These are phyloP conservation scores for Odontocerum albicorne DNA, from an alignment of 2,888 invertebrate species.

Conservation along the genomic window DNA sequence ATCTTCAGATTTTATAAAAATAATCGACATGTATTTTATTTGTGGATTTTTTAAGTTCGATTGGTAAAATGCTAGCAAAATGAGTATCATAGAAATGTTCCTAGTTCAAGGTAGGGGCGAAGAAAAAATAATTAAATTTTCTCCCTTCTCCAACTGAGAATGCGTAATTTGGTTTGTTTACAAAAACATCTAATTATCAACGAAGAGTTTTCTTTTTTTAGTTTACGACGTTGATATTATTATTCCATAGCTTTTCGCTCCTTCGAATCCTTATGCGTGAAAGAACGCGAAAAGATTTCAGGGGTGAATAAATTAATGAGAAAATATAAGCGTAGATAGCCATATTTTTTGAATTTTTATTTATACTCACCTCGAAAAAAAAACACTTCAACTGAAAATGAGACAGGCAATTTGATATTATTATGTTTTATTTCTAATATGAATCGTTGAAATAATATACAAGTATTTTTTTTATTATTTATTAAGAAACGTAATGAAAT, in stretches of 20 bases:
- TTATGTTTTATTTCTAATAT: too few relatives aligned
- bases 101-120: too few relatives aligned
- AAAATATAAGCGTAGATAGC: constrained; percentile 24
- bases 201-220: constrained; percentile 13
- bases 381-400: constrained; percentile 3
- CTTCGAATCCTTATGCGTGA: constrained; percentile 8
- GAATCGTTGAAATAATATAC: too few relatives aligned
- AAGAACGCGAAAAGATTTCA: constrained; percentile 10
- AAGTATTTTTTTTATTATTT: too few relatives aligned
- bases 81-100: too few relatives aligned
- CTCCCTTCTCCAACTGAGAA: constrained; percentile 19
- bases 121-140: constrained; percentile 32
- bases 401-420: too few relatives aligned
- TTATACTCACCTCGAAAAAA: neutral
- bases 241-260: constrained; percentile 1
- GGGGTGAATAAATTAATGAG: constrained; percentile 35
- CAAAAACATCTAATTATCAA: constrained; percentile 35
- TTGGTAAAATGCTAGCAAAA: too few relatives aligned
- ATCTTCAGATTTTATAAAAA: too few relatives aligned
- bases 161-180: constrained; percentile 32
- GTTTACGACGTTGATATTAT: constrained; percentile 6
- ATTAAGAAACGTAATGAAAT: too few relatives aligned
- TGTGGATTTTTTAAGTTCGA: too few relatives aligned
- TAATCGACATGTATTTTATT: too few relatives aligned
- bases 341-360: constrained; percentile 24